Base-by-base conservation (phyloP, 2,113 vertebrate genomes). In the Melanerpes aurifrons region DNA sequence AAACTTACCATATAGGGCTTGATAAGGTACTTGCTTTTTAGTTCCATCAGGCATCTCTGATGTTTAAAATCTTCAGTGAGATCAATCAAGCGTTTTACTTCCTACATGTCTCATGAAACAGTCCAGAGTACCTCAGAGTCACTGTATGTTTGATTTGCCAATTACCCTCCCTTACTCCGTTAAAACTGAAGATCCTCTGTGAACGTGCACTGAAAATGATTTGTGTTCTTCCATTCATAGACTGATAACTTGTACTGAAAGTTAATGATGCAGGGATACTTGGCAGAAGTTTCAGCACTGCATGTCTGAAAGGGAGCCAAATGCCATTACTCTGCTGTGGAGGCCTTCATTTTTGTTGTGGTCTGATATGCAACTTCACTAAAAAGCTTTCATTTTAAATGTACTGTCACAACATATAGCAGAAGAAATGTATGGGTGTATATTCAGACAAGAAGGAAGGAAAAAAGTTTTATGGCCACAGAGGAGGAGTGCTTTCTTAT, bases 221-320 rank as follows among this genome's bases (percentile, higher is more conserved):
- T 74, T 92, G 92, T 94, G 82, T 84, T 92, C 93, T 95, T 96
- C 85, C 93, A 92, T 90, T 95, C 96, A 94, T 61, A 87, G 93
- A 80, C 88, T 87, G 85, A 87, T 97, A 91, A 96, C 96, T 96
- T 82, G 86, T 70, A 91, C 94, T 83, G 89, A 96, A 97, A 97
- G 93, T 95, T 96, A 98, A 98, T 85, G 95, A 97, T 95, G 92
- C 82, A 85, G 97, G 94, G 95, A 97, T 90, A 96, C 92, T 95
- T 97, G 93, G 96, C 96, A 97, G 94, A 95, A 96, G 85, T 95
- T 64, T 81, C 78, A 95, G 93, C 72, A 32, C 92, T 94, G 81
- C 25, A 7, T 43, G 75, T 89, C 96, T 97, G 95, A 95, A 94
- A 94, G 82, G 82, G 68, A 96, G 96, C 96, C 97, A 97, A 96